Evolutionary conservation across 2,113 vertebrate species (phyloP), one percentile per base, ranked within the genome.

Genomic region (Andinoacara biseriatus): DNA sequence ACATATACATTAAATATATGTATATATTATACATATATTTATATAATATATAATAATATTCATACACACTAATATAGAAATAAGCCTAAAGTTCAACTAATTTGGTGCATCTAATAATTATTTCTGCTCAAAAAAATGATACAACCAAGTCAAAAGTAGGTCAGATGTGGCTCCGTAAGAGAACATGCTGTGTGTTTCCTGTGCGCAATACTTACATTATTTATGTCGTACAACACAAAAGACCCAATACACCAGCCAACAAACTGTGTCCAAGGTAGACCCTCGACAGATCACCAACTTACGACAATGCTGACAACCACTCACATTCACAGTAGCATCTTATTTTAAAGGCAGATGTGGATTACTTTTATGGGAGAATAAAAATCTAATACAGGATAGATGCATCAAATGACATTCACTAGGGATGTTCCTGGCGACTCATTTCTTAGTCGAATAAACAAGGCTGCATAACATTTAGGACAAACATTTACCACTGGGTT

Each of bases 101-200:
- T 22, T 15, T 40, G 35, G 11, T 24, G 35, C 14, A 63, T 43
- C 10, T 54, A 54, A 72, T 72, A 33, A 72, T 72, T 72, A 72
- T 72, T 72, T 33, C 43, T 72, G 46, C 46, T 72, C 18, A 31
- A n/a, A 72, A 26, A 72, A 72, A 33, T 54, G 5, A 52, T 72
- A 72, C 65, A 72, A 72, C 43, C 65, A 72, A 72, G 24, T 22
- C 26, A 72, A 54, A 72, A 72, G 26, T 72, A 72, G 46, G 67
- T 72, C 67, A 72, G 67, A 31, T 1, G 46, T n/a, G 46, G 67
- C 46, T 72, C 46, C 0, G 67, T 72, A 72, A 18, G 1, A 72
- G 67, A 72, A 72, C 43, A 72, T 72, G 46, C 52, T 7, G 43
- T 52, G 65, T 46, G 17, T 17, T 72, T 72, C 46, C 67, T 72